Conservation (phyloP, 1,140 invertebrate genomes). For the Rhynchophorus ferrugineus region DNA sequence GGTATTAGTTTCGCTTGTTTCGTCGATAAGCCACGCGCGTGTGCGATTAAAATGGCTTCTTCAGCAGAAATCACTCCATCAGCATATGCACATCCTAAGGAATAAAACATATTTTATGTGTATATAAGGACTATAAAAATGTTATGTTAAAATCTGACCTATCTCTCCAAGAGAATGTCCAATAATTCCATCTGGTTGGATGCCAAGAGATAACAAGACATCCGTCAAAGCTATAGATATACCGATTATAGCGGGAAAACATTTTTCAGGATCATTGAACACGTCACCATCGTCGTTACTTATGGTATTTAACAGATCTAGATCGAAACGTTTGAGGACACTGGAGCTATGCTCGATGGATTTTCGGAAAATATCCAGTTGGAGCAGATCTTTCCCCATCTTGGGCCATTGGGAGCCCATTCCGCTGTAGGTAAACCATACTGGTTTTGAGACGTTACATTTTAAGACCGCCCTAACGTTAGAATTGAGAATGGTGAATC, state of each 20-base stretch:
- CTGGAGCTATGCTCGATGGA: slow-evolving; percentile 47
- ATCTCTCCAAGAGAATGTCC: slow-evolving; percentile 89
- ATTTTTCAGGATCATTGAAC: slow-evolving; percentile 54
- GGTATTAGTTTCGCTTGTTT: slow-evolving; percentile 50
- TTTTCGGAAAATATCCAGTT: slow-evolving; percentile 67
- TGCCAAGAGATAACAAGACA: slow-evolving; percentile 62
- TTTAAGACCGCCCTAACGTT: slow-evolving; percentile 64
- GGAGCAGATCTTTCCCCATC: slow-evolving; percentile 80
- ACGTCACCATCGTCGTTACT: background rate
- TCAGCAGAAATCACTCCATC: background rate
- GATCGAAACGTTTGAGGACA: background rate
- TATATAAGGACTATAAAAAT: background rate
- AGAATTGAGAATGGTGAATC: background rate
- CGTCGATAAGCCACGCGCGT: slow-evolving; percentile 71
- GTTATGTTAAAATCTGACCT: slow-evolving; percentile 4
- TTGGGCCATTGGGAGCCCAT: slow-evolving; percentile 95
- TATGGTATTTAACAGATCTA: background rate
- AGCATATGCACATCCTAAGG: slow-evolving; percentile 55
- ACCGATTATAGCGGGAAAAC: slow-evolving; percentile 84
- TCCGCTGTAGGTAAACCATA: slow-evolving; percentile 92
- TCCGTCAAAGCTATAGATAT: slow-evolving; percentile 88
- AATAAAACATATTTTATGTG: background rate
- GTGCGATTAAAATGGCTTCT: background rate
- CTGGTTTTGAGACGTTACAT: slow-evolving; percentile 54
- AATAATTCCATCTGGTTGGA: slow-evolving; percentile 82